Conservation (phyloP, 2,888 invertebrate genomes). For the Apoda limacodes region DNA sequence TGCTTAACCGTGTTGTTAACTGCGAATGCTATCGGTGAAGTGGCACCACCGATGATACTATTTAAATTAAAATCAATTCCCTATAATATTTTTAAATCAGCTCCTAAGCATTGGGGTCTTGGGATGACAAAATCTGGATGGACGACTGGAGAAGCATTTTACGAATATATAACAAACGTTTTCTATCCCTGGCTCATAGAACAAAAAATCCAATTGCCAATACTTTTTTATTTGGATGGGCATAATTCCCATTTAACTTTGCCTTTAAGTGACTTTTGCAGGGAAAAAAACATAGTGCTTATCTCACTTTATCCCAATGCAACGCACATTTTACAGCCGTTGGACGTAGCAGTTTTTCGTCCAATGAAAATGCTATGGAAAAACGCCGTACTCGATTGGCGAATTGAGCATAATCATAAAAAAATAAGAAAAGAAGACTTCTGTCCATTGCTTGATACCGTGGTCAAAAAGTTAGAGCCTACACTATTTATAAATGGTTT, state of each 20-base stretch:
- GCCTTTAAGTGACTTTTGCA: constrained; percentile 18
- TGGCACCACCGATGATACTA: constrained; percentile 17
- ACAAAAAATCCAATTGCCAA: constrained; percentile 17
- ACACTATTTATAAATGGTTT: no score
- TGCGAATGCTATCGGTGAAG: constrained; percentile 15
- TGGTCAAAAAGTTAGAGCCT: no score
- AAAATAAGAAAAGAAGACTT: no score
- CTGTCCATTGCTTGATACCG: no score
- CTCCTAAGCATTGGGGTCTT: constrained; percentile 15
- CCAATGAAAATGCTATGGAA: constrained; percentile 16
- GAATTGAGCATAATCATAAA: constrained; percentile 16
- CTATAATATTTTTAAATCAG: constrained; percentile 9
- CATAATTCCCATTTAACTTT: constrained; percentile 20
- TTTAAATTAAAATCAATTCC: constrained; percentile 15
- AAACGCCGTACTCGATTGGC: constrained; percentile 16
- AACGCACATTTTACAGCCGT: constrained; percentile 18
- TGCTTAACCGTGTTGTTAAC: constrained; percentile 19
- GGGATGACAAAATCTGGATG: constrained; percentile 17
- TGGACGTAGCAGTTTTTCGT: constrained; percentile 19
- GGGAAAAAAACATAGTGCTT: constrained; percentile 19
- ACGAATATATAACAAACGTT: constrained; percentile 19
- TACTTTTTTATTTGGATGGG: constrained; percentile 22
- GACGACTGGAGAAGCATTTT: constrained; percentile 20
- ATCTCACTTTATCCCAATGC: constrained; percentile 15
- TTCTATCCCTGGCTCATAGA: constrained; percentile 21